Percentiles rank a stretch among this genome's conserved stretches.
Conservation (phyloP, 2,888 invertebrate genomes). For the Camponotus fellah region DNA sequence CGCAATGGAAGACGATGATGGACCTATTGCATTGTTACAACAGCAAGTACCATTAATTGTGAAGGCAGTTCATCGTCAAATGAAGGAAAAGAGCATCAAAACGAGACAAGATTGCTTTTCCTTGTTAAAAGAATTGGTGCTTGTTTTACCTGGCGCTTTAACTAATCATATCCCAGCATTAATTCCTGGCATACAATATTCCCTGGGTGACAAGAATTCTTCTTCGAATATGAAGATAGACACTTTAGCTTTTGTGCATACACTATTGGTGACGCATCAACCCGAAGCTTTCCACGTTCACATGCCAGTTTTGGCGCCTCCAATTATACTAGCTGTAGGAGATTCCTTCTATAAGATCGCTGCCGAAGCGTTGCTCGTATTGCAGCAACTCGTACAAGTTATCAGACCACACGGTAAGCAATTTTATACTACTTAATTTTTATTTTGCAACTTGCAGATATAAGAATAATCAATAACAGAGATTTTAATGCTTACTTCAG, state of each 20-base stretch:
- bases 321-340: conserved; percentile 95
- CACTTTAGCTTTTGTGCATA: conserved; percentile 96
- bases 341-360: conserved; percentile 99
- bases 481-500: conserved; percentile 71
- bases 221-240: conserved; percentile 99
- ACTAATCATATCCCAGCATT: conserved; percentile 94
- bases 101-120: conserved; percentile 97
- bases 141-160: conserved; percentile 95
- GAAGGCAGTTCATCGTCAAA: conserved; percentile 94
- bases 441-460: not conserved
- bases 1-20: conserved; percentile 91
- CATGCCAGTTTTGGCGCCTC: conserved; percentile 92
- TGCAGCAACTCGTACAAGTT: conserved; percentile 97
- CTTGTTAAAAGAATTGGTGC: conserved; percentile 95
- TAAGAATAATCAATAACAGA: not conserved
- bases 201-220: conserved; percentile 96
- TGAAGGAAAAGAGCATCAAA: conserved; percentile 95
- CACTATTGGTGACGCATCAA: conserved; percentile 92
- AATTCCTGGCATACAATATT: conserved; percentile 96
- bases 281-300: conserved; percentile 93
- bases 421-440: not conserved
- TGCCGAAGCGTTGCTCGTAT: conserved; percentile 96
- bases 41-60: conserved; percentile 92
- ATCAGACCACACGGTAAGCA: conserved; percentile 92
- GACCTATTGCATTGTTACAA: conserved; percentile 88